phyloP scores from a whole-genome alignment of 2,888 invertebrate genomes.

The Axea sp. region DNA sequence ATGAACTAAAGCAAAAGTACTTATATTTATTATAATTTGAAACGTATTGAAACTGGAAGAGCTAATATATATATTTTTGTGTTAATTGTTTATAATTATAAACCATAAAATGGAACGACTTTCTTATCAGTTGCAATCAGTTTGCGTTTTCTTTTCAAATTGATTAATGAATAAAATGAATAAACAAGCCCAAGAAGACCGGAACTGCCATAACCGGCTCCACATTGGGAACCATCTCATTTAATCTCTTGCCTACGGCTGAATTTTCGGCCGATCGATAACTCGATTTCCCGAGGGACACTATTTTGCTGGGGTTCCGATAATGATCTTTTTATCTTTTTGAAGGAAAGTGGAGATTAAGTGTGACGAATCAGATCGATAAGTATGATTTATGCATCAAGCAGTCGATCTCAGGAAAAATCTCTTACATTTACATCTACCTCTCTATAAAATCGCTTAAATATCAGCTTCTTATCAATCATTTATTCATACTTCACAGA shows the following conservation, averaged over 20 bases:
- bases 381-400: conserved; percentile 32
- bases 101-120: no score
- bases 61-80: no score
- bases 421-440: neutral
- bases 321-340: conserved; percentile 49
- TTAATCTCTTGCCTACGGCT: conserved; percentile 48
- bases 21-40: no score
- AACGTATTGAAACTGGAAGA: no score
- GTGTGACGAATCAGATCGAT: conserved; percentile 40
- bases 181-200: conserved; percentile 8
- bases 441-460: neutral
- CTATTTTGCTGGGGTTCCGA: conserved; percentile 31
- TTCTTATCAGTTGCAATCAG: no score
- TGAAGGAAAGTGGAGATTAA: conserved; percentile 47
- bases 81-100: no score
- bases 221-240: conserved; percentile 37
- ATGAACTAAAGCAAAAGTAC: no score
- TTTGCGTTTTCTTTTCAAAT: no score
- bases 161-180: conserved; percentile 6
- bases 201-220: conserved; percentile 36
- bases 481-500: no score
- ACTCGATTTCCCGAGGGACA: conserved; percentile 60
- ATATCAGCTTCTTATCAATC: no score
- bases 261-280: conserved; percentile 58
- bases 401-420: conserved; percentile 10